A percentile compares a stretch with the other conserved stretches of the same genome.
phyloP scores from a whole-genome alignment of 2,888 invertebrate species.

The Clitarchus hookeri region DNA sequence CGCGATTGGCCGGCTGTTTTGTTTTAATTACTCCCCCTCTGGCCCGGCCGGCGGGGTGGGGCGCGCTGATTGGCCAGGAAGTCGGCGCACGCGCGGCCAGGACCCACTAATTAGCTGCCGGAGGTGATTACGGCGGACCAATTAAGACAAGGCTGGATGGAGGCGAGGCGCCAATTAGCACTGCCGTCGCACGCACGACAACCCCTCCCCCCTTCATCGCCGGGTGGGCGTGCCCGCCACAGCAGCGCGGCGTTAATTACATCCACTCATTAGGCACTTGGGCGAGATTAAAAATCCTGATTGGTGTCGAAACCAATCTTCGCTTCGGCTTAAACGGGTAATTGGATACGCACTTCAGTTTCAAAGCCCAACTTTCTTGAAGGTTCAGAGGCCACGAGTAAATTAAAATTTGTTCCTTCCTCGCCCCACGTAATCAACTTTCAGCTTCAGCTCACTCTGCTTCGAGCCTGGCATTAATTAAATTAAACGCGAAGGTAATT shows the following conservation, averaged over 20 bases:
- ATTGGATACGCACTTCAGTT: constrained; percentile 14
- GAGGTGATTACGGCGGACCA: constrained; percentile 8
- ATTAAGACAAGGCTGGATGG: neutral
- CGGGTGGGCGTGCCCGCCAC: no score
- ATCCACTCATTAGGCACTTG: neutral
- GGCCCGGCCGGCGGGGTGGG: neutral
- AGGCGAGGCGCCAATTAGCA: neutral
- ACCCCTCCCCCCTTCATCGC: neutral
- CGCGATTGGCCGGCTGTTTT: constrained; percentile 17
- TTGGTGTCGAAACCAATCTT: constrained; percentile 1
- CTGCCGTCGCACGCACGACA: neutral
- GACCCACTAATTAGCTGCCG: constrained; percentile 8
- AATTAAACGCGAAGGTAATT: neutral
- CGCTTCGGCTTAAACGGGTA: neutral
- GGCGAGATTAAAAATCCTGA: constrained; percentile 2
- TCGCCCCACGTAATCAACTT: neutral
- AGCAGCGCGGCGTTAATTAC: neutral
- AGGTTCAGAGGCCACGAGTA: neutral
- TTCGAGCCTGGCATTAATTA: neutral
- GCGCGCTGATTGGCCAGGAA: neutral
- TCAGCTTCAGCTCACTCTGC: neutral
- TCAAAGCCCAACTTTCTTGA: neutral
- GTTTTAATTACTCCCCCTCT: neutral
- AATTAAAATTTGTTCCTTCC: neutral
- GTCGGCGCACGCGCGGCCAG: neutral